A percentile compares a stretch with the other conserved stretches of the same genome.
Conservation (phyloP, 2,113 vertebrate species). For the Scomber scombrus region DNA sequence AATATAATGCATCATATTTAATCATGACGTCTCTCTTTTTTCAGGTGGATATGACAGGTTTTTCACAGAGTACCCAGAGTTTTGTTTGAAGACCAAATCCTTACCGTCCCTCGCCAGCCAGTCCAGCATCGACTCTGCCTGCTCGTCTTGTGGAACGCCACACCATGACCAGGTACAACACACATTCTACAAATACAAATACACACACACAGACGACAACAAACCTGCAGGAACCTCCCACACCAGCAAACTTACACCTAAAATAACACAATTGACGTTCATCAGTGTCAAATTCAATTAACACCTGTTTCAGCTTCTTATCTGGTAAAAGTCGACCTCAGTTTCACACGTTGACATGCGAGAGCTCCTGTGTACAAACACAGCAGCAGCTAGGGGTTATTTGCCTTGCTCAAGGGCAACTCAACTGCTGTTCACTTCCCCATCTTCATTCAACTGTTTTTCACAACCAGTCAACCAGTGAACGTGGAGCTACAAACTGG, state of each 20-base stretch:
- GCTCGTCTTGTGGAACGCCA: conserved; percentile 94
- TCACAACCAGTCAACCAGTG: background rate
- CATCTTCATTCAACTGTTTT: background rate
- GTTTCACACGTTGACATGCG: background rate
- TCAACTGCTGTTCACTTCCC: conserved; percentile 13
- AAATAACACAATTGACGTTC: background rate
- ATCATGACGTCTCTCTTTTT: conserved; percentile 17
- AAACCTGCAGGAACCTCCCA: background rate
- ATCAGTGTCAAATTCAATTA: background rate
- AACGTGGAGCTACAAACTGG: background rate
- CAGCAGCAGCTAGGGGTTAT: conserved; percentile 17
- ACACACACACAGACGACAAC: no score
- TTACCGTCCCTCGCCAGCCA: conserved; percentile 85
- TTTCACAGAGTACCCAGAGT: conserved; percentile 90
- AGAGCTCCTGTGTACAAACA: conserved; percentile 36
- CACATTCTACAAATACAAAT: background rate
- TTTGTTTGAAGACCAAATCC: conserved; percentile 87
- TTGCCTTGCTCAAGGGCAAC: conserved; percentile 28
- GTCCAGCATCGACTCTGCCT: conserved; percentile 88
- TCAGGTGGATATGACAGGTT: conserved; percentile 95
- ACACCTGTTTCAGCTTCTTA: background rate
- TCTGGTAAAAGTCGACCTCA: background rate
- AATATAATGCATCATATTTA: background rate
- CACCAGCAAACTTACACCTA: background rate
- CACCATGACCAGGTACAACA: conserved; percentile 93